These are phyloP conservation scores for Antheraea yamamai DNA, from an alignment of 2,888 invertebrate species.

Conservation along the genomic window DNA sequence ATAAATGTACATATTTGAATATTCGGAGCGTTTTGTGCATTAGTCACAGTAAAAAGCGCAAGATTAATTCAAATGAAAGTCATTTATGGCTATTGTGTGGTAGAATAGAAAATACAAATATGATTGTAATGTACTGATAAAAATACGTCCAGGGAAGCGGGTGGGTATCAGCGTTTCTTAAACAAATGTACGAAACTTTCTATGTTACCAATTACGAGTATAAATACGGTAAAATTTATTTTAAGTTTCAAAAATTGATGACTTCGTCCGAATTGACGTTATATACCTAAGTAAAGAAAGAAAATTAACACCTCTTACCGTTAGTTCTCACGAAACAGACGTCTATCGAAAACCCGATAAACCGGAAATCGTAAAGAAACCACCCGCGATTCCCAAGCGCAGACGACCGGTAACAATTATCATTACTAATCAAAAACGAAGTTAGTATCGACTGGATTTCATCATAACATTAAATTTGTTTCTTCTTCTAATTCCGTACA, in stretches of 20 bases:
- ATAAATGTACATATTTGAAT: too few species aligned
- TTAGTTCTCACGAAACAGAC: conserved; percentile 73
- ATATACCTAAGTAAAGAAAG: not conserved
- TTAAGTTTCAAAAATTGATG: not conserved
- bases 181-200: not conserved
- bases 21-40: too few species aligned
- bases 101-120: too few species aligned
- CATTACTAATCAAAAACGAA: conserved; percentile 18
- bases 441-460: conserved; percentile 19
- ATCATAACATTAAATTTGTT: conserved; percentile 30
- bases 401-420: conserved; percentile 24
- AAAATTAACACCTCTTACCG: conserved; percentile 42
- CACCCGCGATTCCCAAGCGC: conserved; percentile 56
- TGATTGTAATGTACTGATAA: too few species aligned
- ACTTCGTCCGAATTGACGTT: not conserved
- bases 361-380: conserved; percentile 66
- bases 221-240: not conserved
- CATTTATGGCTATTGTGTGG: too few species aligned
- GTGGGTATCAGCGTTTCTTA: not conserved
- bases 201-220: not conserved
- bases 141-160: too few species aligned
- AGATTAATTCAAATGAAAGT: too few species aligned
- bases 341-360: conserved; percentile 72
- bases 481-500: not conserved
- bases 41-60: too few species aligned